Conservation (phyloP, 2,888 invertebrate species). For the Drosophila eohydei region DNA sequence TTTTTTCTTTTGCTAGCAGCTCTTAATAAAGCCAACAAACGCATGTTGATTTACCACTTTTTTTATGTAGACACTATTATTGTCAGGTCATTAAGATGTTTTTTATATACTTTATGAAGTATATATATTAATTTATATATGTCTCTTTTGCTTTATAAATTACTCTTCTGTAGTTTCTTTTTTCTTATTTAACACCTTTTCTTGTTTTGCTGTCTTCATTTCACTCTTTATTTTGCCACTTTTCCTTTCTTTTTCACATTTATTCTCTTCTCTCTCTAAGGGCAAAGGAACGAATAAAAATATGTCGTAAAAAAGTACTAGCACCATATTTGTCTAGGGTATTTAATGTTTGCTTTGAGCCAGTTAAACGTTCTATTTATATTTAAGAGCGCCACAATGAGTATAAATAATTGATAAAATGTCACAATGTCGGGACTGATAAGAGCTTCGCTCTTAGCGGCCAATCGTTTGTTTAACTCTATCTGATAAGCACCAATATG, state of each 20-base stretch:
- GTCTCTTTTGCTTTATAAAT: not conserved
- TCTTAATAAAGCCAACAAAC: slow-evolving; percentile 34
- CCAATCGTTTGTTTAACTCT: slow-evolving; percentile 12
- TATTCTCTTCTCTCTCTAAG: not conserved
- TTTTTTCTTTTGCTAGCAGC: slow-evolving; percentile 24
- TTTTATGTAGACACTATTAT: not conserved
- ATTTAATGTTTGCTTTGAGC: not conserved
- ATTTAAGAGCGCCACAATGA: slow-evolving; percentile 18
- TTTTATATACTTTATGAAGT: not conserved
- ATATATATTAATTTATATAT: not conserved
- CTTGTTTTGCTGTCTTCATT: not conserved
- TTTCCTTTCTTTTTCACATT: not conserved
- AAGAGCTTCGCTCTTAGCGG: slow-evolving; percentile 20
- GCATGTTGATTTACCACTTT: not conserved
- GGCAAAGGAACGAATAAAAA: not conserved
- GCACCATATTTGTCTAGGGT: not conserved
- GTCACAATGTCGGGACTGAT: slow-evolving; percentile 19
- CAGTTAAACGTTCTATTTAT: not conserved
- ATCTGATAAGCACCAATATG: slow-evolving; percentile 28
- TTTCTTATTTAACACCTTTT: not conserved
- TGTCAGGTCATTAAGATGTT: not conserved
- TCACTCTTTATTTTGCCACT: no score
- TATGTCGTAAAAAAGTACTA: not conserved
- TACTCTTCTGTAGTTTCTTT: not conserved
- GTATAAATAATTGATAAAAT: slow-evolving; percentile 22